Evolutionary conservation across 2,113 vertebrate genomes (phyloP), one percentile per base, ranked within the genome.

Genomic region (Chlorodrepanis virens): DNA sequence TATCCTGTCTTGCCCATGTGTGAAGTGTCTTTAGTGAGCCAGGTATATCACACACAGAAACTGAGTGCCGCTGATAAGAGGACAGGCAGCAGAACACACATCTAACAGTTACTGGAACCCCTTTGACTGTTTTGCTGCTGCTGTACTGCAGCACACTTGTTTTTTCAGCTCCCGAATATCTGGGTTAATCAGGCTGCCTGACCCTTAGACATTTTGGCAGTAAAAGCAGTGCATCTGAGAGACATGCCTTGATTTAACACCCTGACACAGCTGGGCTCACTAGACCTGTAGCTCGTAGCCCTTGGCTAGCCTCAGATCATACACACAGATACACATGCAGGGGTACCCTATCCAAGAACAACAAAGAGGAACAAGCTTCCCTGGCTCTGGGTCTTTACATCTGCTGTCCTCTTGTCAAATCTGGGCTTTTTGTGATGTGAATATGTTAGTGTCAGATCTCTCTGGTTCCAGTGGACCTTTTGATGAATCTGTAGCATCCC

Each of bases 141-240:
- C 87, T 68, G 23, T 56, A 40, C 33, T 47, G 23, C 23, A 2
- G 37, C 77, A 83, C 2, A 0, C 87, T 82, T 74, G 54, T 56
- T 78, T 82, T 87, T 95, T 89, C 83, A 77, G 71, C 93, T 96
- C 90, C 91, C 10, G 57, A 90, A 76, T 86, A 79, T 75, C 57
- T 93, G 90, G 40, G 68, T 90, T 96, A 86, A 87, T 94, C 60
- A 70, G 54, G 52, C 94, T 94, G 87, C 93, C 70, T 95, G 78
- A 93, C 91, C 84, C 79, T 95, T 78, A 49, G 75, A 95, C 35
- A 17, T 67, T 95, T 96, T 96, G 92, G 93, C 93, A 94, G 90
- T 80, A 61, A 44, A 82, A 89, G 71, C 76, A 78, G 44, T 84
- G 83, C 82, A 83, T 93, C 86, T 91, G 89, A 84, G 81, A 94